Percentiles rank a stretch among this genome's conserved stretches.
These are phyloP conservation scores for Spilogale gracilis DNA, from an alignment of 2,113 vertebrate genomes.

Conservation along the genomic window DNA sequence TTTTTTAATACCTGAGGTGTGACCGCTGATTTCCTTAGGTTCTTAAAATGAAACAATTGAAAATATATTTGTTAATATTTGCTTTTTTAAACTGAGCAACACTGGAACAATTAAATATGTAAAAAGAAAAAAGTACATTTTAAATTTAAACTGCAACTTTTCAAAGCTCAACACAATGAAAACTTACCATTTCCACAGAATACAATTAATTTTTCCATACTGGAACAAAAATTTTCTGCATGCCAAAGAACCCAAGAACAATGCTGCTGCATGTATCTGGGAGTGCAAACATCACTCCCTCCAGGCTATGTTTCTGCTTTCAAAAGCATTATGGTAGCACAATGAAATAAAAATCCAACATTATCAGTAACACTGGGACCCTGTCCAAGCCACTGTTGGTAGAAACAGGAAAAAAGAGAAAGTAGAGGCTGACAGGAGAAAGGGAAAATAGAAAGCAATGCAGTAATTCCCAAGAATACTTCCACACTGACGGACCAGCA, in stretches of 20 bases:
- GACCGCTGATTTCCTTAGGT: slow-evolving; percentile 94
- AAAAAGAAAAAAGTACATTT: not conserved
- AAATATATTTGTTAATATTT: slow-evolving; percentile 44
- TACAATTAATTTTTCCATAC: not conserved
- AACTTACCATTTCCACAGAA: not conserved
- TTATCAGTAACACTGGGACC: not conserved
- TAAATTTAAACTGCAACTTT: slow-evolving; percentile 6
- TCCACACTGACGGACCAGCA: not conserved
- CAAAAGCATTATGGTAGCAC: not conserved
- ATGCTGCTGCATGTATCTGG: not conserved
- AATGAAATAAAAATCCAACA: not conserved
- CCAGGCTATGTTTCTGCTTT: not conserved
- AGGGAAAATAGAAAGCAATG: not conserved
- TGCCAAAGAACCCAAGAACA: not conserved
- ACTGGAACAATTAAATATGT: not conserved
- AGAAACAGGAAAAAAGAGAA: not conserved
- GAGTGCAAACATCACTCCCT: not conserved
- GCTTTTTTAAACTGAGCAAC: slow-evolving; percentile 43
- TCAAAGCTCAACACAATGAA: not conserved
- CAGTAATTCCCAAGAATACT: not conserved
- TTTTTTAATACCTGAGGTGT: slow-evolving; percentile 97
- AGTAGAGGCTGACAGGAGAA: not conserved
- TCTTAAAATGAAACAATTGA: slow-evolving; percentile 87
- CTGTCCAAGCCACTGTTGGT: not conserved
- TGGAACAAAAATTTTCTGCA: not conserved